Evolutionary conservation across 2,113 vertebrate genomes (phyloP).

Genomic region (Archilochus colubris): DNA sequence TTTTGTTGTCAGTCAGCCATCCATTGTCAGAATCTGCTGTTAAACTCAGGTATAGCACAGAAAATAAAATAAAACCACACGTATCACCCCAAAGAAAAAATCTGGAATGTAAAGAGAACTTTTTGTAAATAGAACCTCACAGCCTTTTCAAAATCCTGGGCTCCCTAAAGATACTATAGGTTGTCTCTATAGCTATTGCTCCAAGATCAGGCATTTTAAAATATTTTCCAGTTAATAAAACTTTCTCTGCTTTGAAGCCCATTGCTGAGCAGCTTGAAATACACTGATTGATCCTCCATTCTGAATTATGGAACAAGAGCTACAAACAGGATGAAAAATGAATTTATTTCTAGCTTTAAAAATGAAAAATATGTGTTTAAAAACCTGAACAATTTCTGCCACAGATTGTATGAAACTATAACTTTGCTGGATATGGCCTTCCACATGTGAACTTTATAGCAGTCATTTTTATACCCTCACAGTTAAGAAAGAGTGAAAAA

Average conservation of each 20-base stretch:
- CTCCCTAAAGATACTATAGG: neutral
- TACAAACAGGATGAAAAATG: neutral
- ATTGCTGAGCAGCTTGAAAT: neutral
- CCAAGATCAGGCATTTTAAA: neutral
- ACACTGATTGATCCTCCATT: neutral
- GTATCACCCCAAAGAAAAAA: neutral
- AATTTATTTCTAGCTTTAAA: neutral
- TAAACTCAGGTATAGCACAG: neutral
- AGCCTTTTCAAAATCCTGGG: neutral
- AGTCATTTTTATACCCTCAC: neutral
- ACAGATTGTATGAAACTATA: neutral
- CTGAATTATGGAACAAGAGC: neutral
- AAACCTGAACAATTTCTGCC: neutral
- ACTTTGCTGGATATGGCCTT: neutral
- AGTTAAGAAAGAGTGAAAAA: neutral
- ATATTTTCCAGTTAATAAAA: neutral
- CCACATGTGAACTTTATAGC: neutral
- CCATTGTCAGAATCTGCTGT: neutral
- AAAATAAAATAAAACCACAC: neutral
- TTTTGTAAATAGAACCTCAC: neutral
- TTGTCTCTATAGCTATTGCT: neutral
- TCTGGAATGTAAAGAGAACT: neutral
- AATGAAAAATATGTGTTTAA: neutral
- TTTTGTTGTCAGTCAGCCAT: constrained; percentile 2
- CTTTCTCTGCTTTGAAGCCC: neutral